Base-by-base conservation (phyloP, 2,797 vertebrate species). In the Oreochromis mossambicus region DNA sequence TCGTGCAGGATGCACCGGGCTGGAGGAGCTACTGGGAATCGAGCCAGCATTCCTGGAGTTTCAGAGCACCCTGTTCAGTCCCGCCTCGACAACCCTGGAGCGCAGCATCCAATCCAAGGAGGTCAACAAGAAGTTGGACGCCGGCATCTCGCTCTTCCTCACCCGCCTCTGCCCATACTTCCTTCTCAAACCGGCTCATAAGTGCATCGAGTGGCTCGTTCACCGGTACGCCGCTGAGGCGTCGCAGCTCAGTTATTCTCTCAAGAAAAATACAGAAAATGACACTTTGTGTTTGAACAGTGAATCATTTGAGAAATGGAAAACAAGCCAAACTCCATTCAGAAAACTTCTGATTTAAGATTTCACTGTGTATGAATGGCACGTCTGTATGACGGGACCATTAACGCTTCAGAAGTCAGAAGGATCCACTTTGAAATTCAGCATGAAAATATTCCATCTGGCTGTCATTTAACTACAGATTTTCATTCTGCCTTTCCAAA, bases 151-250 rank as follows among this genome's bases (percentile, higher is more conserved):
- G 0, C 94, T 97, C 51, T 99, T 99, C 89, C 97, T 99, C 63
- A 92, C 96, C 55, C 97, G 97, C 34, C 90, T 99, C 26, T 98
- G 97, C 2, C 98, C 99, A 1, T 99, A 99, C 92, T 99, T 99
- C 90, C 96, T 99, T 91, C 97, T 99, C 51, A 98, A 97, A 34
- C 98, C 99, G 6, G 97, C 98, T 0, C 97, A 99, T 91, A 99
- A 99, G 93, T 99, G 98, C 93, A 95, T 99, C 10, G 98, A 99
- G 86, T 99, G 99, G 99, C 96, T 99, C 32, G 95, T 99, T 89
- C 97, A 98, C 93, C 98, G 98, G 98, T 99, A 96, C 2, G 46
- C 17, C 7, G 6, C 17, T 7, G 8, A 19, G 15, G 26, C 63
- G 8, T 68, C 36, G n/a, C 66, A 43, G 38, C 13, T 15, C 38